Percentiles rank a stretch among this genome's conserved stretches.
phyloP scores from a whole-genome alignment of 2,797 vertebrate species.

The Spinus olivaceus region DNA sequence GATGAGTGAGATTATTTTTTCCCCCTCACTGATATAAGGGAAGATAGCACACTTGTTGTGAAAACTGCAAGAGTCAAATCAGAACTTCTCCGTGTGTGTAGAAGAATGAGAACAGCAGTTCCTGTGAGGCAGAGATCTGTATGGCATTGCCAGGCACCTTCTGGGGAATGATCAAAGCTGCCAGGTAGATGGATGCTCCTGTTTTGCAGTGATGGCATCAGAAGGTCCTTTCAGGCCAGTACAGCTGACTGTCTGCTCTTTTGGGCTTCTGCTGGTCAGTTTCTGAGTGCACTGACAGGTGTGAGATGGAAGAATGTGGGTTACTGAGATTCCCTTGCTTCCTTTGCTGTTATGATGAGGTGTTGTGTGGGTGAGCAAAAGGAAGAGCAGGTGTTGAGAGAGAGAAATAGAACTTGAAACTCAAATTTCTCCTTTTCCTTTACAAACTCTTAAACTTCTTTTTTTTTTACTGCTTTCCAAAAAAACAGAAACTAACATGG shows the following conservation, averaged over 20 bases:
- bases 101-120: not conserved
- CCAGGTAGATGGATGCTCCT: not conserved
- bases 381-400: not conserved
- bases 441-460: not conserved
- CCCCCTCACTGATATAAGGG: rapidly evolving
- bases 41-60: not conserved
- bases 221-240: not conserved
- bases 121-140: not conserved
- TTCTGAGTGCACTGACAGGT: not conserved
- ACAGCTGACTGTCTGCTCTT: not conserved
- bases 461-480: not conserved
- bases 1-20: not conserved
- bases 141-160: not conserved
- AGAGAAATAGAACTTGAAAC: not conserved
- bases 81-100: not conserved
- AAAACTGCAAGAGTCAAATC: not conserved
- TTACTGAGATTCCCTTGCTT: not conserved
- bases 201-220: not conserved
- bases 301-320: not conserved
- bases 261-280: not conserved
- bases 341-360: not conserved
- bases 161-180: not conserved
- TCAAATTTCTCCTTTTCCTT: not conserved
- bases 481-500: not conserved
- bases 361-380: not conserved